A percentile compares a stretch with the other conserved stretches of the same genome.
Conservation (phyloP, 1,140 invertebrate species). For the Drosophila nasuta region DNA sequence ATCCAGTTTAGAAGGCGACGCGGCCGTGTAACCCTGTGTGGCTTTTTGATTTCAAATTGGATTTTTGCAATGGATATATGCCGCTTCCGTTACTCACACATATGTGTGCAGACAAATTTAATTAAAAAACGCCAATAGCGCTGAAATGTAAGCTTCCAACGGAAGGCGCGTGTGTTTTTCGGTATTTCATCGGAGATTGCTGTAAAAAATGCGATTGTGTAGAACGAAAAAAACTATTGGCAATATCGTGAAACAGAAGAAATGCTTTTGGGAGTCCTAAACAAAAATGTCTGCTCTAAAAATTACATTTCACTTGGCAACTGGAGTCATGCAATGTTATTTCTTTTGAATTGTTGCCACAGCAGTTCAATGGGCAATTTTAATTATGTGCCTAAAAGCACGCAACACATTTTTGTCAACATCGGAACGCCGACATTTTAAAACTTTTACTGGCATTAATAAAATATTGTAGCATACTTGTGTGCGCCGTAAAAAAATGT, state of each 20-base stretch:
- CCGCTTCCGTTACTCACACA: constrained; percentile 14
- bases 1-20: constrained; percentile 40
- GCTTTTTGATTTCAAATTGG: constrained; percentile 71
- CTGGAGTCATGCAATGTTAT: too few species aligned
- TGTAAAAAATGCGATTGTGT: constrained; percentile 7
- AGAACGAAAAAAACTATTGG: background rate
- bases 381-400: constrained; percentile 8
- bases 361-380: constrained; percentile 6
- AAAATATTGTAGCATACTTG: constrained; percentile 54
- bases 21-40: constrained; percentile 31
- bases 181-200: background rate
- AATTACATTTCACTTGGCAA: too few species aligned
- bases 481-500: constrained; percentile 53
- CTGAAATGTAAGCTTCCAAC: constrained; percentile 33
- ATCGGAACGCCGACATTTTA: constrained; percentile 28
- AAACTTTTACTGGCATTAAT: constrained; percentile 20
- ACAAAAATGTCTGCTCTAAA: too few species aligned
- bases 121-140: constrained; percentile 50
- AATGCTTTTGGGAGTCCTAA: background rate
- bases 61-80: constrained; percentile 54
- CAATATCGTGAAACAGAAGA: background rate
- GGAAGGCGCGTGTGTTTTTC: constrained; percentile 4
- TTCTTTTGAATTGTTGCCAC: background rate
- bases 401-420: constrained; percentile 34
- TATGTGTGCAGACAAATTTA: constrained; percentile 40